Percentiles rank a stretch among this genome's conserved stretches.
phyloP scores from a whole-genome alignment of 2,888 invertebrate genomes.

The Agelastica alni region DNA sequence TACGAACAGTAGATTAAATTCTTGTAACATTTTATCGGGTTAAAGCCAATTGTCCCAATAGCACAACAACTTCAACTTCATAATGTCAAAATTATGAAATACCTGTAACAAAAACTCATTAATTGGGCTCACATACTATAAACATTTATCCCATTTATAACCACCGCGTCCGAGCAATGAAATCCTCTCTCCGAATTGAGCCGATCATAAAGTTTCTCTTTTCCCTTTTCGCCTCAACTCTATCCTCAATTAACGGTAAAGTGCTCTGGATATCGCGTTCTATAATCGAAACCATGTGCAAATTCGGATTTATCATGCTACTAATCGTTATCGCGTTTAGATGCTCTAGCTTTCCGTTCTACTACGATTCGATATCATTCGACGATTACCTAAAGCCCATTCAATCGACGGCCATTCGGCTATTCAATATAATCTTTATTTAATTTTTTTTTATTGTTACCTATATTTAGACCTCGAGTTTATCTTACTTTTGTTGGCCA shows the following conservation, averaged over 20 bases:
- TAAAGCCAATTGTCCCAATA: too few species aligned
- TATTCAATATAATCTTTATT: background rate
- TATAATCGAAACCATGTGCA: conserved; percentile 49
- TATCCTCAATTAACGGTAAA: conserved; percentile 38
- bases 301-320: conserved; percentile 51
- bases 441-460: conserved; percentile 5
- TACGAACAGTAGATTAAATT: too few species aligned
- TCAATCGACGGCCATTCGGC: conserved; percentile 8
- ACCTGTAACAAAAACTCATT: too few species aligned
- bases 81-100: too few species aligned
- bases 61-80: too few species aligned
- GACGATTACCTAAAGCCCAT: conserved; percentile 10
- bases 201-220: conserved; percentile 21
- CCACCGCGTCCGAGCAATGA: conserved; percentile 18
- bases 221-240: conserved; percentile 23
- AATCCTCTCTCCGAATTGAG: conserved; percentile 18
- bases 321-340: conserved; percentile 49
- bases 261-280: conserved; percentile 47
- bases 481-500: too few species aligned
- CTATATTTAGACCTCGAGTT: too few species aligned
- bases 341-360: conserved; percentile 4
- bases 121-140: conserved; percentile 12
- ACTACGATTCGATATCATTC: background rate
- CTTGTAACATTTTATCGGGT: too few species aligned
- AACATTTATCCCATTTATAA: conserved; percentile 1